Evolutionary conservation across 2,888 invertebrate species (phyloP), one percentile per base, ranked within the genome.

Genomic region (Agonopterix heracliana): DNA sequence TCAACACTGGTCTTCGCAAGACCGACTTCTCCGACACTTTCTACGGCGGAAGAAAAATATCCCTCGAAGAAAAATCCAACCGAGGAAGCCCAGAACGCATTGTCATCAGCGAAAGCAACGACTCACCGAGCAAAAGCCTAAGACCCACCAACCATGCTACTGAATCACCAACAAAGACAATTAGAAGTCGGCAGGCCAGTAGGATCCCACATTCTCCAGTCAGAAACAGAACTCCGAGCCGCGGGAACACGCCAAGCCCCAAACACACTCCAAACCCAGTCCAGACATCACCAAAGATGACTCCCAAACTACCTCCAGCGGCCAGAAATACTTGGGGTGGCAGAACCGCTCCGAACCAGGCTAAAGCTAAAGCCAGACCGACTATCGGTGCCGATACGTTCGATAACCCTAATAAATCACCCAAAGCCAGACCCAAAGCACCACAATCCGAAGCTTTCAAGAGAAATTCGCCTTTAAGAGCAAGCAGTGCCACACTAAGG

Each of bases 281-380:
- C 3, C 81, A 83, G 57, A 82, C 89, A 26, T 89, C 90, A 49
- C 81, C 80, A 4, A 88, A 87, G 64, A 54, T 81, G 34, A 76
- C 78, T 0, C 80, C 79, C 0, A 81, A 82, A 55, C 58, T 86
- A n/a, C 87, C 87, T 2, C 85, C 84, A 0, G 74, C 84, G 42
- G 68, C 90, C 1, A 91, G 92, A 49, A 93, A 93, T 60, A 95
- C 95, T 0, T 95, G 95, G 95, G 92, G 92, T 54, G 94, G 94
- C 1, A 89, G 94, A 38, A 78, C 83, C 7, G 87, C 81, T 1
- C 85, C 85, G 0, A 81, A 73, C 1, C 86, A 86, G 53, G 53
- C 68, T 1, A 87, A 85, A 61, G 50, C 72, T 1, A 88, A 85
- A 56, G 60, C 82, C 1, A 75, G 89, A 47, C 88, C 89, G 0